Evolutionary conservation across 1,140 invertebrate species (phyloP), one percentile per base, ranked within the genome.

Genomic region (Doryteuthis pealeii): DNA sequence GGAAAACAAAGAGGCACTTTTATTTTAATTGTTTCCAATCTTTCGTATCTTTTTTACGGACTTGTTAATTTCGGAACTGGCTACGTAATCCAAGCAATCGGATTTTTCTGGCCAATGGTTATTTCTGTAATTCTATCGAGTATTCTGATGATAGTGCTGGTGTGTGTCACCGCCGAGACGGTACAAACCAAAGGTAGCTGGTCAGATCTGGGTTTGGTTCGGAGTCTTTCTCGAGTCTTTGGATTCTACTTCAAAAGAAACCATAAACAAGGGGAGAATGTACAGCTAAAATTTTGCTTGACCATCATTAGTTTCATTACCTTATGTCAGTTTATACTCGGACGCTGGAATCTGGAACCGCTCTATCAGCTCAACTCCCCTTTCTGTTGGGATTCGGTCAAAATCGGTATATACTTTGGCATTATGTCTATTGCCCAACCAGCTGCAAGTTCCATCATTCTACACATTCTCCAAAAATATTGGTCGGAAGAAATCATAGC

Each of bases 331-430:
- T 58, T 70, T 14, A 12, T 69, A 18, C 26, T 74, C 8, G 76
- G 76, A 28, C 33, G 33, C 32, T 14, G 30, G 14, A 26, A 10
- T 15, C 65, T 77, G 30, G 76, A 77, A 43, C 26, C 32, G 18
- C 66, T 77, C 3, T 77, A 77, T 65, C 70, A 74, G 26, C 33
- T 74, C 10, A 77, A 73, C 72, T 35, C 58, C 0, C 76, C 76
- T 30, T 74, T 74, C 62, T 77, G 76, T 35, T 77, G 73, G 73
- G 70, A 72, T 65, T 74, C 76, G 58, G 54, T 77, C 3, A 72
- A 74, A 65, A 67, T 74, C 45, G 76, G 76, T 40, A 65, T 26
- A 32, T 75, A 32, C 12, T 45, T 62, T 15, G 45, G 68, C 5
- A 14, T 73, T 18, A 28, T 14, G 14, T 40, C 70, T 18, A 10